Evolutionary conservation across 2,888 invertebrate genomes (phyloP), one percentile per base, ranked within the genome.

Genomic region (Clistopyga incitator): DNA sequence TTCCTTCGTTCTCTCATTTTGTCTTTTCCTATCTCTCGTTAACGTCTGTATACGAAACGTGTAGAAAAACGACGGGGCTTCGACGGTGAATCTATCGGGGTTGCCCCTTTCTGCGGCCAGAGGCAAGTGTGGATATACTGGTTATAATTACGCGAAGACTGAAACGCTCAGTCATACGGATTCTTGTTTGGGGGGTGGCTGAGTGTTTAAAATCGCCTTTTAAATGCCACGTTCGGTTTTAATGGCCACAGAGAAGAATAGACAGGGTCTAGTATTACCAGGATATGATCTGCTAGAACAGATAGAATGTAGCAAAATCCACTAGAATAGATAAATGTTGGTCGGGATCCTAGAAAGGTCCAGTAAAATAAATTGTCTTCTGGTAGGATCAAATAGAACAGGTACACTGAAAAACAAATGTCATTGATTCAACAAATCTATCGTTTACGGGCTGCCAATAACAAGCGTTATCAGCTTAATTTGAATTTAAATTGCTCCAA

Each of bases 1-100:
- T 38, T 38, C 81, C 77, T 74, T 65, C 72, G 54, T 71, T 81
- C 47, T 45, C 77, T 84, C 59, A 79, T 74, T 71, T 71, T 64
- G 65, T 75, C 38, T 75, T 56, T 76, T 72, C 45, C 50, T 70
- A 59, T 52, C 56, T 78, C 81, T 81, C 47, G 29, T 64, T 34
- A 59, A n/a, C 42, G 11, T n/a, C 13, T 25, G 56, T 56, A 25
- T 23, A 56, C n/a, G 54, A 23, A 11, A 1, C 54, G 54, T 20
- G 54, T 20, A 20, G 20, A 20, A 23, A 54, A 54, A 54, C 20
- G 23, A 54, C 10, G 54, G 23, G 54, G 20, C 20, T 54, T 54
- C 20, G n/a, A 20, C 54, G 54, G 54, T 20, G 54, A 23, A 54
- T 54, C 52, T 20, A 20, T 20, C 8, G 15, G 61, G n/a, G 15